Percentiles rank a stretch among this genome's conserved stretches.
Evolutionary conservation across 2,113 vertebrate genomes (phyloP).

Genomic region (Pongo abelii): DNA sequence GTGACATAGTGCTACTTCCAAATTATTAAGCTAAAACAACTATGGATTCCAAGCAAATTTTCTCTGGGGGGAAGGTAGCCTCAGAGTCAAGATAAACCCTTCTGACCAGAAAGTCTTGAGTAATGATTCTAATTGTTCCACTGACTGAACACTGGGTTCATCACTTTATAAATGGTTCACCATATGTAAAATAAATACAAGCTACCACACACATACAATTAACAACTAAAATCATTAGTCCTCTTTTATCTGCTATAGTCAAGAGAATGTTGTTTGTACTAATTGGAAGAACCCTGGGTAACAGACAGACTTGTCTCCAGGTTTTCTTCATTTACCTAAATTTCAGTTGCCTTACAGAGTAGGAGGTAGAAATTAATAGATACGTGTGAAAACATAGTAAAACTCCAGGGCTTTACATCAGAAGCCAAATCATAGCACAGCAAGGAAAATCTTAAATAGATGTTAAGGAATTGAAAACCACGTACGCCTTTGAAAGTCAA

Average conservation of each 20-base stretch:
- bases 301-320: conserved; percentile 44
- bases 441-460: conserved; percentile 70
- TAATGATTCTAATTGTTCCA: neutral
- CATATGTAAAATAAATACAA: conserved; percentile 9
- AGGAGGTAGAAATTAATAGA: conserved; percentile 48
- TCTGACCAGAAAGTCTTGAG: neutral
- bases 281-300: neutral
- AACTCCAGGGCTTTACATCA: conserved; percentile 71
- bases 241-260: neutral
- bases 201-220: neutral
- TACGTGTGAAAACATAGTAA: conserved; percentile 51
- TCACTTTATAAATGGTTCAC: neutral
- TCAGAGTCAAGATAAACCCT: neutral
- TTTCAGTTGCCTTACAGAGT: conserved; percentile 37
- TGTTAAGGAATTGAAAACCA: conserved; percentile 64
- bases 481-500: conserved; percentile 65
- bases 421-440: conserved; percentile 71
- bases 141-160: neutral
- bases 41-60: neutral
- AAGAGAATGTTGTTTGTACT: neutral
- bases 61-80: neutral
- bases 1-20: neutral
- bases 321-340: conserved; percentile 66
- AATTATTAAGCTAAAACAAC: neutral
- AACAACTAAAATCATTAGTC: neutral